A percentile compares a stretch with the other conserved stretches of the same genome.
phyloP scores from a whole-genome alignment of 2,113 vertebrate genomes.

The Sphaerodactylus townsendi region DNA sequence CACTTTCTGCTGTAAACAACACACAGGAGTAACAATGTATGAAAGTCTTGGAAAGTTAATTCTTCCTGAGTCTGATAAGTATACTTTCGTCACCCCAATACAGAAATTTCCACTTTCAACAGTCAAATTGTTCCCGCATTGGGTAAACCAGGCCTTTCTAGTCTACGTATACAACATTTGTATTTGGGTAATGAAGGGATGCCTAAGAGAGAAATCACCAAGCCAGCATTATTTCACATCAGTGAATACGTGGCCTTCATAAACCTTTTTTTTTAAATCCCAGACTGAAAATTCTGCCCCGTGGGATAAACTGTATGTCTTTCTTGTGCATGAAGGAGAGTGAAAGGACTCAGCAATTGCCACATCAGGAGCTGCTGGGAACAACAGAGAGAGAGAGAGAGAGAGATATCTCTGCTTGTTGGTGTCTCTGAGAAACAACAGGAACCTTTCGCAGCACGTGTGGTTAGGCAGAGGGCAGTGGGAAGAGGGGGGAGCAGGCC shows the following conservation, averaged over 20 bases:
- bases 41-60: neutral
- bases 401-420: constrained; percentile 14
- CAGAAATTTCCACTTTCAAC: fast-evolving
- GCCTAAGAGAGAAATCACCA: neutral
- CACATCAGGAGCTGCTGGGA: neutral
- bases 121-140: neutral
- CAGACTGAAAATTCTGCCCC: neutral
- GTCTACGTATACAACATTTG: neutral
- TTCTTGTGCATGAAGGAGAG: constrained; percentile 34
- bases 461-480: constrained; percentile 62
- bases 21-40: neutral
- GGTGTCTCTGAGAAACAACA: constrained; percentile 33
- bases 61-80: neutral
- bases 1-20: too few species aligned
- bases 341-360: neutral
- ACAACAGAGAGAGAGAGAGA: constrained; percentile 9
- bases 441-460: constrained; percentile 61
- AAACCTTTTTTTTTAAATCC: neutral
- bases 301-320: neutral
- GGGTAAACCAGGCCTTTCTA: neutral
- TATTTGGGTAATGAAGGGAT: neutral
- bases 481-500: constrained; percentile 24
- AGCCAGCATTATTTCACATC: neutral
- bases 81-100: fast-evolving
- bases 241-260: neutral